Evolutionary conservation across 2,888 invertebrate genomes (phyloP).

Genomic region (Yponomeuta evonymella): DNA sequence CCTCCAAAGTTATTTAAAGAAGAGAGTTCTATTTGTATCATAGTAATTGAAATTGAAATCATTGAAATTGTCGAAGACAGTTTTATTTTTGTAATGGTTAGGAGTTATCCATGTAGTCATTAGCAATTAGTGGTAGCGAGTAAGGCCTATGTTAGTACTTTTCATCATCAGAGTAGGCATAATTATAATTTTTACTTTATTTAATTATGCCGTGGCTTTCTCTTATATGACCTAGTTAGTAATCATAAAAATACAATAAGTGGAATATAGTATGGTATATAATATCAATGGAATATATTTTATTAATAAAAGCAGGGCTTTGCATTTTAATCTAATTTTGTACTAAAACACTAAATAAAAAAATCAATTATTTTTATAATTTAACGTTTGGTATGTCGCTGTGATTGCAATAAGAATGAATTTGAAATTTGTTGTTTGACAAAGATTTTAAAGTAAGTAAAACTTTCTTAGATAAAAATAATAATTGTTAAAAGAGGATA

Average conservation of each 20-base stretch:
- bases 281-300: background rate
- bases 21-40: slow-evolving; percentile 53
- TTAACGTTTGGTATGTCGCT: background rate
- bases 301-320: slow-evolving; percentile 10
- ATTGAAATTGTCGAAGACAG: slow-evolving; percentile 63
- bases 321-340: slow-evolving; percentile 9
- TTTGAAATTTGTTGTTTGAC: background rate
- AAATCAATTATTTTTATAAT: background rate
- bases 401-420: slow-evolving; percentile 14
- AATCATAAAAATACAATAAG: background rate
- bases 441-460: background rate
- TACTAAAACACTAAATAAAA: slow-evolving; percentile 1
- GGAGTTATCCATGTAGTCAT: slow-evolving; percentile 47
- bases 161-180: slow-evolving; percentile 30
- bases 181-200: background rate
- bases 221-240: background rate
- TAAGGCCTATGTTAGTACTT: slow-evolving; percentile 31
- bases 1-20: slow-evolving; percentile 73
- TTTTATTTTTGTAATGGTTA: slow-evolving; percentile 63
- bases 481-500: background rate
- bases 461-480: background rate
- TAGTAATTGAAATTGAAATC: too few relatives aligned
- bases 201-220: slow-evolving; percentile 35
- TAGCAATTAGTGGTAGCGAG: slow-evolving; percentile 48
- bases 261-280: background rate